Conservation (phyloP, 1,140 invertebrate species). For the Eurytemora carolleeae region DNA sequence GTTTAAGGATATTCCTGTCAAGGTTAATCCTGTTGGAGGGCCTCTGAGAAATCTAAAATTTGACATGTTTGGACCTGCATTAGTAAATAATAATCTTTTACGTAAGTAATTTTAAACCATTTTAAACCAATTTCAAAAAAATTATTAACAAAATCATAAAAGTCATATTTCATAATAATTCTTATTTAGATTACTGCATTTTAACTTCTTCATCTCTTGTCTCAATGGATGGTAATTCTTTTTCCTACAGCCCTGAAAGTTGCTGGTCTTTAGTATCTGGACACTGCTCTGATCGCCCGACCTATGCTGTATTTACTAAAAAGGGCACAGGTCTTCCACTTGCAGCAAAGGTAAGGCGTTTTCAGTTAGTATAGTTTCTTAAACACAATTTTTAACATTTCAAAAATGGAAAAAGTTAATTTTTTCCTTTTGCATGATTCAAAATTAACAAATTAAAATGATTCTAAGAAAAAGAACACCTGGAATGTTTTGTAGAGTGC, state of each 20-base stretch:
- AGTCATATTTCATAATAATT: neutral
- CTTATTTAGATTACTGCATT: neutral
- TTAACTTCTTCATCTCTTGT: neutral
- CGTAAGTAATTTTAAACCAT: neutral
- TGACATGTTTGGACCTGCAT: neutral
- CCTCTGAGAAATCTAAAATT: neutral
- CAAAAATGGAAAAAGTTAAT: too few relatives aligned
- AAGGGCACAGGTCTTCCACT: slow-evolving; percentile 12
- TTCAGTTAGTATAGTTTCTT: too few relatives aligned
- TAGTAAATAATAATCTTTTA: neutral
- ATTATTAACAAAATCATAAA: neutral
- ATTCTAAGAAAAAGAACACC: neutral
- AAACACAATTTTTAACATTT: too few relatives aligned
- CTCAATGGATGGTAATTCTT: neutral
- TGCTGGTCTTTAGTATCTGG: slow-evolving; percentile 18
- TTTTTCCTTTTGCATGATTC: too few relatives aligned
- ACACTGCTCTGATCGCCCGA: slow-evolving; percentile 15
- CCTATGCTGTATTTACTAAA: slow-evolving; percentile 18
- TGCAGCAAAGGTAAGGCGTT: slow-evolving; percentile 15
- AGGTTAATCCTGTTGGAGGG: neutral
- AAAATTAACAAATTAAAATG: neutral
- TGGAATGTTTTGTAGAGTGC: neutral
- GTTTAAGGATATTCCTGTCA: slow-evolving; percentile 17
- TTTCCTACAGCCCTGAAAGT: too few relatives aligned
- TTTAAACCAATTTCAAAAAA: neutral